Percentiles rank a stretch among this genome's conserved stretches.
Conservation (phyloP, 2,888 invertebrate genomes). For the Mesorhabditis belari region DNA sequence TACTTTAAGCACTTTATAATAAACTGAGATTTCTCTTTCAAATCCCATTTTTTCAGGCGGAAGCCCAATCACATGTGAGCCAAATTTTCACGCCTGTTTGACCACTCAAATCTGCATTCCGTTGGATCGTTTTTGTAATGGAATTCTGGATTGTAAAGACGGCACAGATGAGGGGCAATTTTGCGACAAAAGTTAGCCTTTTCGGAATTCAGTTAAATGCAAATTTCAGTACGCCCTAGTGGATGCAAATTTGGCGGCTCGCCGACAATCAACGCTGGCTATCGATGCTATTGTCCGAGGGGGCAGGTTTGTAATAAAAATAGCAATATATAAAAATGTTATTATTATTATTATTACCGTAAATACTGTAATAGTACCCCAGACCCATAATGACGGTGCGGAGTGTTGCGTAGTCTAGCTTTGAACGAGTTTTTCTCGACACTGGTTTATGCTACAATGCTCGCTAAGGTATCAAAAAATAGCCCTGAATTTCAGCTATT, state of each 20-base stretch:
- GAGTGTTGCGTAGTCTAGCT: no score
- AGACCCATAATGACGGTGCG: no score
- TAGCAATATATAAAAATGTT: no score
- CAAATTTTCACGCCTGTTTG: slow-evolving; percentile 24
- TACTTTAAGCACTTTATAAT: no score
- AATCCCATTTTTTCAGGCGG: slow-evolving; percentile 9
- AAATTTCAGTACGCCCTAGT: slow-evolving; percentile 1
- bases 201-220: not conserved
- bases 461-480: no score
- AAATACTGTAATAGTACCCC: no score
- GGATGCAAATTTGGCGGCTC: slow-evolving; percentile 62
- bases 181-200: slow-evolving; percentile 60
- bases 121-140: slow-evolving; percentile 66
- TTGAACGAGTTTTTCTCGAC: no score
- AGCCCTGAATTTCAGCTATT: no score
- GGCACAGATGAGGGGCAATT: slow-evolving; percentile 69
- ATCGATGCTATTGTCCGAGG: slow-evolving; percentile 69
- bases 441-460: no score
- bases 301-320: slow-evolving; percentile 64
- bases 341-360: no score
- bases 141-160: slow-evolving; percentile 65
- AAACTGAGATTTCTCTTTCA: no score
- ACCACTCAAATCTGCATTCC: slow-evolving; percentile 63
- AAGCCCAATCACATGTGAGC: slow-evolving; percentile 20
- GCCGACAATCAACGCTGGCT: slow-evolving; percentile 65